Evolutionary conservation across 2,888 invertebrate species (phyloP).

Genomic region (Leptothorax acervorum): DNA sequence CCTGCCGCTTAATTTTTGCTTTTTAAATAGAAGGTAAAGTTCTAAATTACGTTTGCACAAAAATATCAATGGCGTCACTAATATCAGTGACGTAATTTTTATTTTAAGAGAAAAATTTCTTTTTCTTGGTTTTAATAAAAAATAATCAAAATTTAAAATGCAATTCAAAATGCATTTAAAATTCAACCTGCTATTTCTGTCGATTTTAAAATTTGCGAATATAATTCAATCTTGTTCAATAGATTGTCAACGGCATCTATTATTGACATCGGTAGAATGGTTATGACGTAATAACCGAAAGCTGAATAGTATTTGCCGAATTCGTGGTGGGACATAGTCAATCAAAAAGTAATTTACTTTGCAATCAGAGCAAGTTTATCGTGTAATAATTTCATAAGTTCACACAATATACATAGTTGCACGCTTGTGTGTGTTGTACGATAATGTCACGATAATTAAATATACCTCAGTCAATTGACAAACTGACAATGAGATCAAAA

Average conservation of each 20-base stretch:
- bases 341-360: constrained; percentile 51
- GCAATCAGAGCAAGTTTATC: constrained; percentile 41
- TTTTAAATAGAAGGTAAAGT: not conserved
- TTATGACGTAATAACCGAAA: constrained; percentile 22
- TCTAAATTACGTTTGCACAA: not conserved
- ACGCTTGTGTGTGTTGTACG: not conserved
- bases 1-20: not conserved
- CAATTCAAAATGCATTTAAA: not conserved
- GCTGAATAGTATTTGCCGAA: constrained; percentile 42
- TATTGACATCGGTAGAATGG: constrained; percentile 21
- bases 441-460: constrained; percentile 3
- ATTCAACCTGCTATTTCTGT: not conserved
- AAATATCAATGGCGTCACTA: not conserved
- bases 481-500: not conserved
- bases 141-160: not conserved
- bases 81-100: not conserved
- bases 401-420: not conserved
- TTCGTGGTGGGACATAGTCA: constrained; percentile 28
- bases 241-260: constrained; percentile 2
- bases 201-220: constrained; percentile 5
- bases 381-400: constrained; percentile 34
- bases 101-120: not conserved
- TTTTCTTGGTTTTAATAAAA: not conserved
- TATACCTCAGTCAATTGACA: not conserved
- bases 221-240: constrained; percentile 31